Evolutionary conservation across 2,888 invertebrate species (phyloP), one percentile per base, ranked within the genome.

Genomic region (Leptinotarsa peninsularis): DNA sequence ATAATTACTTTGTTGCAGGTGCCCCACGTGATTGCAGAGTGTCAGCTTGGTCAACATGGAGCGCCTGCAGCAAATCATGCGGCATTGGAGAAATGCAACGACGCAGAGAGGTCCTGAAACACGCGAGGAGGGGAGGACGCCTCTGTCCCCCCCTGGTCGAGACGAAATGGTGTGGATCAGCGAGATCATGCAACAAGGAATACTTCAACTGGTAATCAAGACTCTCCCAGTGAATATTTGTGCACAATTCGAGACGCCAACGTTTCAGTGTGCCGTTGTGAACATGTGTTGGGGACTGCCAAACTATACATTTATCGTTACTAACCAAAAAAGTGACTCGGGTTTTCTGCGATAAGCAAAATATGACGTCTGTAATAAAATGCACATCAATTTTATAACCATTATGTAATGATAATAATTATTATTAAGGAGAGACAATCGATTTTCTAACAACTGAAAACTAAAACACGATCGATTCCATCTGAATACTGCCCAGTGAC

Each of bases 81-180:
- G 96, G 96, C 79, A 96, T 97, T 78, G 97, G 98, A 33, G 95
- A 96, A 85, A 95, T 95, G 88, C 91, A 93, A 87, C 92, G 97
- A 83, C 93, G 93, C 81, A 91, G 97, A 78, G 92, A 93, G 82
- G 92, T 97, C 73, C 89, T 94, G 81, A 93, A 94, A 83, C 93
- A 94, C 82, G 93, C 95, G 73, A 91, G 94, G 77, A 91, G 95
- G 17, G 96, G 95, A 17, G 97, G 97, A 14, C 90, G 92, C 49
- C 91, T 93, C 7, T 98, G 98, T 89, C 96, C 96, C 7, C 94
- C 95, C 15, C 91, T 96, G 73, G 91, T 93, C 80, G 94, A 96
- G 86, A 95, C 95, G 21, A 93, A 95, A 85, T 96, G 96, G 96
- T 97, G 97, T 87, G 96, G 96, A 75, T 93, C 94, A 80, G 92